These are phyloP conservation scores for Brachypodius melanocephalos DNA, from an alignment of 2,113 vertebrate species.

Conservation along the genomic window DNA sequence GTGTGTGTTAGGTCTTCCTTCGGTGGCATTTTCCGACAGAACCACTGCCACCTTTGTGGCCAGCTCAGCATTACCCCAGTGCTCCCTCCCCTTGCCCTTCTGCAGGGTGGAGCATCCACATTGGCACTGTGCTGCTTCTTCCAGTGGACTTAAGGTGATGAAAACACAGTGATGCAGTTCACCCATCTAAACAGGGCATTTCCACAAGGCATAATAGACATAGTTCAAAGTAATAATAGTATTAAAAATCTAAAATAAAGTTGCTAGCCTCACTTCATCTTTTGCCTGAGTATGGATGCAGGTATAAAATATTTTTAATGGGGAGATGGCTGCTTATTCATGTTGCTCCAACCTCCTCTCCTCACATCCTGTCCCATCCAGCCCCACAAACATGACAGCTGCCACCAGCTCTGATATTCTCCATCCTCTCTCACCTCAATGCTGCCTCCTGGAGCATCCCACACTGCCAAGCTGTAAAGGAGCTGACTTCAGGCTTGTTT, in stretches of 20 bases:
- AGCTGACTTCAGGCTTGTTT: not conserved
- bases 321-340: not conserved
- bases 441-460: not conserved
- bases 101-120: not conserved
- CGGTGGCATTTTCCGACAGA: not conserved
- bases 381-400: not conserved
- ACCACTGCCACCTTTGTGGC: not conserved
- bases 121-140: not conserved
- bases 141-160: not conserved
- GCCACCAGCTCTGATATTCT: not conserved
- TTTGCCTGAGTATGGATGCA: not conserved
- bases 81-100: not conserved
- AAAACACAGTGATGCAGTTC: not conserved
- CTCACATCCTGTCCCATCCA: not conserved
- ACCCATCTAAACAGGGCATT: not conserved
- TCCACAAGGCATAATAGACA: not conserved
- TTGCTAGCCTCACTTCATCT: not conserved
- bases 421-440: not conserved
- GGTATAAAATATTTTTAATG: not conserved
- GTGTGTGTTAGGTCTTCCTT: not conserved
- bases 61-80: not conserved
- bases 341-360: not conserved
- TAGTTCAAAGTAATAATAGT: not conserved
- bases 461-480: not conserved
- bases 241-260: not conserved